These are phyloP conservation scores for Spisula solida DNA, from an alignment of 2,888 invertebrate genomes.

Conservation along the genomic window DNA sequence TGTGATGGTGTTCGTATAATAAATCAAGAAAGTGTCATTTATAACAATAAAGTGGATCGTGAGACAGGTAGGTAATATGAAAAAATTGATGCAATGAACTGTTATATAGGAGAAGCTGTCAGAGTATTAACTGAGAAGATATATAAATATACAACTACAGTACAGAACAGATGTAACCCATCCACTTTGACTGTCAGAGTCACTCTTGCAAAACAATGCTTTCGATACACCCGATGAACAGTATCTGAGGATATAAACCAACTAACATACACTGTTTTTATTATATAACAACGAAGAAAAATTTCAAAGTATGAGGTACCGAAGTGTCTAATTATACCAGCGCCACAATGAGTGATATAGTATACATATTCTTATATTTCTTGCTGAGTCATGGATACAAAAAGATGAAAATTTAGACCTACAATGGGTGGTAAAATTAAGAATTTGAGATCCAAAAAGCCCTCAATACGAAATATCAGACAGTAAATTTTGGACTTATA, in stretches of 20 bases:
- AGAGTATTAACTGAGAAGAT: background rate
- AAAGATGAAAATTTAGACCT: background rate
- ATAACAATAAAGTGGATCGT: conserved; percentile 23
- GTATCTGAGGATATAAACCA: conserved; percentile 2
- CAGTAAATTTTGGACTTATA: too few species aligned
- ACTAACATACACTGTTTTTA: background rate
- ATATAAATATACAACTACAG: background rate
- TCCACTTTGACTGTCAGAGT: background rate
- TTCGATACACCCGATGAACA: background rate
- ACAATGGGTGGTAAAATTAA: too few species aligned
- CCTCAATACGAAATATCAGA: too few species aligned
- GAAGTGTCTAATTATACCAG: conserved; percentile 5
- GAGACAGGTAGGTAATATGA: conserved; percentile 19
- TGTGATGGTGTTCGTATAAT: conserved; percentile 34
- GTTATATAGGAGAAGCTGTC: conserved; percentile 20
- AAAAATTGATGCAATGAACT: conserved; percentile 14
- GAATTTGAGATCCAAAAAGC: too few species aligned
- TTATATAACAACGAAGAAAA: background rate
- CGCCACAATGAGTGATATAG: background rate
- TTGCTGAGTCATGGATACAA: conserved; percentile 16
- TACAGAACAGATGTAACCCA: conserved; percentile 23
- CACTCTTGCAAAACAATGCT: conserved; percentile 26
- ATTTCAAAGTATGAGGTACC: background rate
- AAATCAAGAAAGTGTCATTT: conserved; percentile 47
- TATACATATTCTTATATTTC: conserved; percentile 7